Conservation (phyloP, 2,797 vertebrate species). For the Leptodactylus fallax region DNA sequence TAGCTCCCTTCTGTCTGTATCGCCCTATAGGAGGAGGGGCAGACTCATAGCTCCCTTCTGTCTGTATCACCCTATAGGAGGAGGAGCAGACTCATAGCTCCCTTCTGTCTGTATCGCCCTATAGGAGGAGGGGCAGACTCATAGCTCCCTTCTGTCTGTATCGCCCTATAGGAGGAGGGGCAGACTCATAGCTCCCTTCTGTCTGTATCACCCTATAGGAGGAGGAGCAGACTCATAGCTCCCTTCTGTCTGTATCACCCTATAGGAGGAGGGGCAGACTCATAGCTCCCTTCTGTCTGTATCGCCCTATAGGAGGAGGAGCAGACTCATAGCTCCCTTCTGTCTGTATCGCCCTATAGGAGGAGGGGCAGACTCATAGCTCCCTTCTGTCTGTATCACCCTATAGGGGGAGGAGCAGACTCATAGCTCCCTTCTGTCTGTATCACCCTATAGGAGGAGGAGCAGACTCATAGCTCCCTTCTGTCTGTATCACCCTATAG, state of each 20-base stretch:
- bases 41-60: neutral
- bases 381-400: neutral
- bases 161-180: conserved; percentile 17
- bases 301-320: no score
- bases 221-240: neutral
- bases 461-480: conserved; percentile 17
- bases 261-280: neutral
- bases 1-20: conserved; percentile 6
- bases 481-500: conserved; percentile 19
- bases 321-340: no score
- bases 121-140: neutral
- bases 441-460: neutral
- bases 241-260: neutral
- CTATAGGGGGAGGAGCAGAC: neutral
- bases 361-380: conserved; percentile 17
- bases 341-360: neutral
- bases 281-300: neutral
- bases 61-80: conserved; percentile 30
- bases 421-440: neutral
- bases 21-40: conserved; percentile 13
- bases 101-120: no score
- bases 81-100: neutral
- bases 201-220: conserved; percentile 33
- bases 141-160: conserved; percentile 4
- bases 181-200: neutral